Percentiles rank a stretch among this genome's conserved stretches.
Conservation (phyloP, 2,113 vertebrate genomes). For the Parus major region DNA sequence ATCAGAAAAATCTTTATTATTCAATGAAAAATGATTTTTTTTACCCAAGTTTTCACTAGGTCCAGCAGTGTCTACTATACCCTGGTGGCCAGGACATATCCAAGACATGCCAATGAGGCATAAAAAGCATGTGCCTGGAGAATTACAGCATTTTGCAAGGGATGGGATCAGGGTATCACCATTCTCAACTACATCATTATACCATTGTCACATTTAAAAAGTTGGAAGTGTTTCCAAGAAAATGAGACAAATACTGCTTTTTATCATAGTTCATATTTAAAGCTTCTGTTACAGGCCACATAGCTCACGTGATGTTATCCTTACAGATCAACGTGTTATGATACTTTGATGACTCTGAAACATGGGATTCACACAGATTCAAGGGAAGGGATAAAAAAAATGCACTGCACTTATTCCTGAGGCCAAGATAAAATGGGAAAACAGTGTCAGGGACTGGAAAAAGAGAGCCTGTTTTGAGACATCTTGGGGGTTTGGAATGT, state of each 20-base stretch:
- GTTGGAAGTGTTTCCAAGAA: background rate
- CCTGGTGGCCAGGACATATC: background rate
- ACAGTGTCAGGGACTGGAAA: background rate
- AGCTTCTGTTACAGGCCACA: background rate
- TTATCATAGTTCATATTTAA: background rate
- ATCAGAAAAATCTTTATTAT: background rate
- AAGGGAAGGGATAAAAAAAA: background rate
- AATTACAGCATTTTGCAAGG: background rate
- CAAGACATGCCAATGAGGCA: background rate
- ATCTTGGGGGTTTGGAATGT: background rate
- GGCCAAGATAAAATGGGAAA: background rate
- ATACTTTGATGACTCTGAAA: background rate
- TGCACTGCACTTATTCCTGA: background rate
- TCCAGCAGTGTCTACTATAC: background rate
- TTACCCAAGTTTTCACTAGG: background rate
- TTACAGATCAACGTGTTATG: fast-evolving
- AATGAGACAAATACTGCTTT: background rate
- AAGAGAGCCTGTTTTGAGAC: background rate
- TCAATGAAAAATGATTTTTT: background rate
- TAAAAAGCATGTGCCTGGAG: background rate
- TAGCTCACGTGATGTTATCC: background rate
- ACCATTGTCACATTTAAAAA: background rate
- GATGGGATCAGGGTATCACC: background rate
- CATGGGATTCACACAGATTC: background rate
- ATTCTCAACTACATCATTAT: background rate